These are phyloP conservation scores for Xiphorhynchus erythropygius DNA, from an alignment of 2,797 vertebrate species.

Conservation along the genomic window DNA sequence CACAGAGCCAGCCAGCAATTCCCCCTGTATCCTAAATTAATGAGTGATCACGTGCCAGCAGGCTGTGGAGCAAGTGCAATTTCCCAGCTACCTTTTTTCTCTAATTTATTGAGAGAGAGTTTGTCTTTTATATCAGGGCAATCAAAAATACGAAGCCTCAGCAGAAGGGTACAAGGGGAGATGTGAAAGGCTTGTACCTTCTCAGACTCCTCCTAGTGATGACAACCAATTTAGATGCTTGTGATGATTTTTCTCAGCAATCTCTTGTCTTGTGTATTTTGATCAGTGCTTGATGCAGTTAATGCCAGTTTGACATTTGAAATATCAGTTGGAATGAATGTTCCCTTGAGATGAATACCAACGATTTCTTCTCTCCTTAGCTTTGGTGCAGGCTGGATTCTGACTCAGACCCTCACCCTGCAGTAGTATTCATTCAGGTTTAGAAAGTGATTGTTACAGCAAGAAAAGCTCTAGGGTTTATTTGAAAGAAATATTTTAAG, in stretches of 20 bases:
- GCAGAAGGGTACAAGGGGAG: not conserved
- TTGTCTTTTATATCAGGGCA: not conserved
- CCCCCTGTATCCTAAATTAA: not conserved
- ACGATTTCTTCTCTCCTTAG: not conserved
- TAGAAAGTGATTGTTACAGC: not conserved
- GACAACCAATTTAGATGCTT: slow-evolving; percentile 34
- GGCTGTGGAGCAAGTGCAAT: not conserved
- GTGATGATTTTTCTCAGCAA: slow-evolving; percentile 23
- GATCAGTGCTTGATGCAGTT: slow-evolving; percentile 39
- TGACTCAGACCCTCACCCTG: not conserved
- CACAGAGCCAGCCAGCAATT: not conserved
- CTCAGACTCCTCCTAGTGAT: not conserved
- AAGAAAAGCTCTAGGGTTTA: not conserved
- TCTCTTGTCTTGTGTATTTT: slow-evolving; percentile 30
- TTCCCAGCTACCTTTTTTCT: not conserved
- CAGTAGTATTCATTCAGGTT: not conserved
- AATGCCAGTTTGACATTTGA: slow-evolving; percentile 32
- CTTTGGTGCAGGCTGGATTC: not conserved
- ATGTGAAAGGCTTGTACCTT: not conserved
- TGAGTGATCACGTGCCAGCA: not conserved
- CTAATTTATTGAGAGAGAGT: not conserved
- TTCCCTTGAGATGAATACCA: slow-evolving; percentile 10
- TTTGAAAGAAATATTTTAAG: not conserved
- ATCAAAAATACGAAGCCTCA: not conserved
- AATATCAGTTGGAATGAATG: not conserved